These are phyloP conservation scores for Bombus cullumanus DNA, from an alignment of 1,140 invertebrate species.

Conservation along the genomic window DNA sequence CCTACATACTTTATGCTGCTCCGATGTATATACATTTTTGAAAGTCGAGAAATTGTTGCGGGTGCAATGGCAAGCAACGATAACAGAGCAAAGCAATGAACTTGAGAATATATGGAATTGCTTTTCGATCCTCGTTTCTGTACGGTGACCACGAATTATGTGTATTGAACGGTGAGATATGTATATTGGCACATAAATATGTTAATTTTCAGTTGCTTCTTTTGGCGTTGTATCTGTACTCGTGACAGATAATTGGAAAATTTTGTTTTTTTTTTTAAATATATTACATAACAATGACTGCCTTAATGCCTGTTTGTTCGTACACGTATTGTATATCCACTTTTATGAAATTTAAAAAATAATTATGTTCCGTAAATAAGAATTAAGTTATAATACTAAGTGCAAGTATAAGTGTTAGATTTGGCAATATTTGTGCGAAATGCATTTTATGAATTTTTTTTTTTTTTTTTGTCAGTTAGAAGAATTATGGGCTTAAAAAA, in stretches of 20 bases:
- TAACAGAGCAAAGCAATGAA: background rate
- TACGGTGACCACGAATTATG: background rate
- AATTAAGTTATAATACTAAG: too few species aligned
- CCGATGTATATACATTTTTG: slow-evolving; percentile 37
- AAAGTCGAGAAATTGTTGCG: slow-evolving; percentile 30
- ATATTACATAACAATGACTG: background rate
- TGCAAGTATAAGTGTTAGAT: too few species aligned
- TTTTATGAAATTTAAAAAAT: too few species aligned
- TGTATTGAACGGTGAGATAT: background rate
- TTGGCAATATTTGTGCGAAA: too few species aligned
- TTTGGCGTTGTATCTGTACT: background rate
- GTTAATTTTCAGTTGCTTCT: background rate
- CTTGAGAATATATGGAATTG: background rate
- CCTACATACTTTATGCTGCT: slow-evolving; percentile 1
- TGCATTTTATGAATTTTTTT: too few species aligned
- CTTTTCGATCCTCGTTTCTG: background rate
- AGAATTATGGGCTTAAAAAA: too few species aligned
- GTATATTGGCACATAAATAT: background rate
- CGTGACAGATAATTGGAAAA: background rate
- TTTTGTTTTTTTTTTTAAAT: background rate
- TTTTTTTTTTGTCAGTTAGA: too few species aligned
- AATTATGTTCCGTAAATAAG: too few species aligned
- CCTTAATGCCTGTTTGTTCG: too few species aligned
- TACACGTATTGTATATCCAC: too few species aligned
- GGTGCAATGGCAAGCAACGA: background rate